Base-by-base conservation (phyloP, 1,140 invertebrate species). In the Planococcus citri region DNA sequence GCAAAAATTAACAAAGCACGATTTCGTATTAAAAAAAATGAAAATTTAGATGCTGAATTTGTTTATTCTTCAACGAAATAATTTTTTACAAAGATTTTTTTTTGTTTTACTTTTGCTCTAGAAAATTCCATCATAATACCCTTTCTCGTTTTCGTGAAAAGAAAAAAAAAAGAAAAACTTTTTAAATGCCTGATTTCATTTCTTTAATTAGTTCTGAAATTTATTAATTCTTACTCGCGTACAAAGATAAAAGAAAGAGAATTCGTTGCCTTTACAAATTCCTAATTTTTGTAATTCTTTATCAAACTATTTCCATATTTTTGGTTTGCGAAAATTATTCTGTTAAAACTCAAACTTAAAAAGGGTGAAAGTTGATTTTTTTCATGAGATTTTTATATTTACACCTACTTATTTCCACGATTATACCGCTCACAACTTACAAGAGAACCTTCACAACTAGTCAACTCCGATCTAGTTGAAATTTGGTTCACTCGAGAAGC, bases 1-100 rank as follows among this genome's bases (percentile, higher is more conserved):
- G 41, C 41, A 51, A 51, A 14, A 51, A 51, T 51, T 51, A 51
- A 51, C n/a, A 51, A 51, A 51, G n/a, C n/a, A 51, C 41, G n/a
- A n/a, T 51, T 51, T 51, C 17, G 17, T 9, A 20, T 14, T 51
- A 20, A 51, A 51, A 51, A 51, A 3, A 51, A 51, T 51, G 41
- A 51, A 51, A 51, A 51, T 51, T 51, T 20, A 51, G n/a, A 20
- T 17, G 41, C 41, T 51, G n/a, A 51, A 51, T 51, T 51, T 51
- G n/a, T 51, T 17, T 17, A 51, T 20, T 20, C 17, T 51, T 51
- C n/a, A 14, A 51, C 41, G 17, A 51, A 17, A 51, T 51, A n/a
- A 51, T 51, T 51, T 51, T 51, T 51, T 51, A 17, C 10, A 51
- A n/a, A n/a, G n/a, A n/a, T n/a, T n/a, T n/a, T 51, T 51, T 51